A percentile compares a stretch with the other conserved stretches of the same genome.
Conservation (phyloP, 2,797 vertebrate genomes). For the Sylvia borin region DNA sequence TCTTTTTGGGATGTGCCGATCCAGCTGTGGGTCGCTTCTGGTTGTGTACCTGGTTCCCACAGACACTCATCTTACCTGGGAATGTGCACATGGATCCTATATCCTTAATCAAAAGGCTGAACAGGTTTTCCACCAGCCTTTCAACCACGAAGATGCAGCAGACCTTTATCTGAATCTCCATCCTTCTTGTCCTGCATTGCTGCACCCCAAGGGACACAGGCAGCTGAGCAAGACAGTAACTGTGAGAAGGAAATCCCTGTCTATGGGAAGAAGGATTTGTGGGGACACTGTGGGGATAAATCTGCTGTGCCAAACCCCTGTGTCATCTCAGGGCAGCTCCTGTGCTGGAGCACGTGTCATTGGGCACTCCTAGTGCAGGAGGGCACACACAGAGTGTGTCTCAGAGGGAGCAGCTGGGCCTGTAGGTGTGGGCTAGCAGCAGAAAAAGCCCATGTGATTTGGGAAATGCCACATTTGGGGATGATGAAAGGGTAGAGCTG, state of each 20-base stretch:
- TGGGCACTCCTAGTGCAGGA: accelerated
- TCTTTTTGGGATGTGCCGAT: neutral
- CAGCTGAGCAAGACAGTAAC: accelerated
- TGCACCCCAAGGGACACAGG: neutral
- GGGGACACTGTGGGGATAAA: accelerated
- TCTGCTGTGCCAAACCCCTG: accelerated
- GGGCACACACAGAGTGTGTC: neutral
- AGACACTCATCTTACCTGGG: accelerated
- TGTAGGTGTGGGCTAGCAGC: neutral
- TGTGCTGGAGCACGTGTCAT: neutral
- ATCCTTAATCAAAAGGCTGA: neutral
- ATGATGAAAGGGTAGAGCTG: conserved; percentile 20
- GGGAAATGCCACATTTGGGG: neutral
- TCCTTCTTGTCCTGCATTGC: neutral
- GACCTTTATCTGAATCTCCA: accelerated
- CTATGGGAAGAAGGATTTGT: accelerated
- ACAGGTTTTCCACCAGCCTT: neutral
- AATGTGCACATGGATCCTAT: neutral
- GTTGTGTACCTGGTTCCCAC: accelerated
- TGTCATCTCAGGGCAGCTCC: neutral
- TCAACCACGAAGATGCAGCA: neutral
- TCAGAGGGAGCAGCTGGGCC: conserved; percentile 23
- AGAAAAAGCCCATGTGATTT: neutral
- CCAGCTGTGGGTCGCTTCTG: neutral
- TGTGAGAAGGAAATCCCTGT: accelerated